A percentile compares a stretch with the other conserved stretches of the same genome.
These are phyloP conservation scores for Sebastiscus albofasciatus DNA, from an alignment of 2,797 vertebrate genomes.

Conservation along the genomic window DNA sequence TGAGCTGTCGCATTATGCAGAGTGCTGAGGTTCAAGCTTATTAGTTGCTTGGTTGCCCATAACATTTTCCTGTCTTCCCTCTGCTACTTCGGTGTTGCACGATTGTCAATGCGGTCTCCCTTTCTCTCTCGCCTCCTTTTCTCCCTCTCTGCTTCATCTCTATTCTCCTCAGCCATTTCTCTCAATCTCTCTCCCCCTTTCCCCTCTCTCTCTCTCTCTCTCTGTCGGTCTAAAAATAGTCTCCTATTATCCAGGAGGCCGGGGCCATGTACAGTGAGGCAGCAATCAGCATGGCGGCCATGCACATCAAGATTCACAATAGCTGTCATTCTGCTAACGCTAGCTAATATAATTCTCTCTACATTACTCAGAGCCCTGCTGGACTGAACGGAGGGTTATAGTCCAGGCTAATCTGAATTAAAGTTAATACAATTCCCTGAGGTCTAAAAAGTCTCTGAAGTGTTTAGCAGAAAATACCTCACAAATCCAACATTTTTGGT, in stretches of 20 bases:
- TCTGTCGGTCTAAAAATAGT: conserved; percentile 81
- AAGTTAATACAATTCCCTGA: conserved; percentile 32
- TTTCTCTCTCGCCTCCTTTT: conserved; percentile 49
- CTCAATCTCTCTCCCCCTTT: conserved; percentile 26
- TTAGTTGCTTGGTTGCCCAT: conserved; percentile 89
- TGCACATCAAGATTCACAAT: conserved; percentile 84
- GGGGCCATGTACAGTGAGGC: conserved; percentile 77
- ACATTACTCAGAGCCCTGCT: conserved; percentile 54
- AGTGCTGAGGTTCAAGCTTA: conserved; percentile 86
- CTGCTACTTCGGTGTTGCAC: conserved; percentile 73
- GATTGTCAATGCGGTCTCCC: conserved; percentile 77
- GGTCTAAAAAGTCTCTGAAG: conserved; percentile 9
- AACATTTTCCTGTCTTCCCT: conserved; percentile 83
- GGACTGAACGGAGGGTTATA: conserved; percentile 51
- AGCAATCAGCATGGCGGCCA: conserved; percentile 80
- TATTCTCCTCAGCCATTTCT: conserved; percentile 57
- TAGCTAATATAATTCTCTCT: conserved; percentile 71
- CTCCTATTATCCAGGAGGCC: conserved; percentile 79
- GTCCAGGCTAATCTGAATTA: conserved; percentile 54
- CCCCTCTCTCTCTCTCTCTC: conserved; percentile 15
- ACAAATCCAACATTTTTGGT: not conserved
- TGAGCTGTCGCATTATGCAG: conserved; percentile 86
- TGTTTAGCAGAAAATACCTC: conserved; percentile 16
- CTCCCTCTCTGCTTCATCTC: conserved; percentile 56
- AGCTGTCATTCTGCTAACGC: conserved; percentile 71